Evolutionary conservation across 2,888 invertebrate species (phyloP), one percentile per base, ranked within the genome.

Genomic region (Eurytoma adleriae): DNA sequence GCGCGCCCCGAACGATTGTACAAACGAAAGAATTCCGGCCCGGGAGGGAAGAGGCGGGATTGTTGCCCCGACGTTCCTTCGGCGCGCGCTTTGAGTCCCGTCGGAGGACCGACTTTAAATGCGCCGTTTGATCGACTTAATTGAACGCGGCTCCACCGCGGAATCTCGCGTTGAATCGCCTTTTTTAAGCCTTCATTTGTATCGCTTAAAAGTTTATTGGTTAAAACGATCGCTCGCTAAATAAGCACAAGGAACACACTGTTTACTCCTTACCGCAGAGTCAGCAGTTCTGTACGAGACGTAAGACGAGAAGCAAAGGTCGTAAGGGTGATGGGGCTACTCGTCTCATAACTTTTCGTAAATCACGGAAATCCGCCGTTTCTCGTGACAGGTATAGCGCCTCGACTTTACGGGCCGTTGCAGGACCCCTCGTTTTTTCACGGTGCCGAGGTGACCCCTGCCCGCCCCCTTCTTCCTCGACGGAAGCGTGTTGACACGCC

Each of bases 401-500:
- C 40, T 79, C 67, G 68, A 61, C 61, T 79, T 79, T 79, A 74
- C 74, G 69, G 59, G 24, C 57, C 52, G 52, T 61, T 62, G 61
- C 68, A 73, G 62, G 68, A 52, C 64, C 54, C 52, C 74, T 50
- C 52, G 10, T 40, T 50, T 13, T 66, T 48, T 61, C 27, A 27
- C 40, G 5, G 18, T 57, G 18, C 24, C 48, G 40, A 13, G 30
- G 27, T 54, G 16, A 59, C 40, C 40, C 10, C 10, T 10, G 68
- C 75, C 80, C 10, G 40, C 40, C 40, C 40, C 40, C 83, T 83
- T 84, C 70, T 81, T 84, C 79, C 82, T 76, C 84, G 84, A 84
- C 83, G 82, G 84, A 88, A 88, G 87, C 89, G 88, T 89, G 90
- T 90, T 90, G 90, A 90, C 90, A 90, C 89, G 90, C 89, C 86